Evolutionary conservation across 2,888 invertebrate species (phyloP).

Genomic region (Gymnoscelis rufifasciata): DNA sequence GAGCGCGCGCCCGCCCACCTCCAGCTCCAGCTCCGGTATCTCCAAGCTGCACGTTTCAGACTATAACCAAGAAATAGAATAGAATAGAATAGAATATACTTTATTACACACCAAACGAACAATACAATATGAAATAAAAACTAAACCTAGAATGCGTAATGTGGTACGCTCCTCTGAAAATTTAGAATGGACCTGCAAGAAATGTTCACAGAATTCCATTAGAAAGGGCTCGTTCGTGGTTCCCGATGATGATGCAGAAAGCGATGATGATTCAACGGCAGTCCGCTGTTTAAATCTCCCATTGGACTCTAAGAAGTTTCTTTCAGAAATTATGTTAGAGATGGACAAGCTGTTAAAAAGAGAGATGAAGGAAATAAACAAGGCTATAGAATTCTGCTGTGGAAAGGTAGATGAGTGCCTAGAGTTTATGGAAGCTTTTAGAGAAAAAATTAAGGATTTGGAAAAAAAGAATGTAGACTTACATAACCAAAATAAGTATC

Average conservation of each 20-base stretch:
- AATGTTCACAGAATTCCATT: too few species aligned
- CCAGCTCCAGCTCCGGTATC: slow-evolving; percentile 91
- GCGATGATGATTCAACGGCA: neutral
- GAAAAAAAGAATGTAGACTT: neutral
- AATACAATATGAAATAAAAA: too few species aligned
- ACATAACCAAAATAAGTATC: neutral
- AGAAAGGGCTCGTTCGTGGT: neutral
- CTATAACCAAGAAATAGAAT: slow-evolving; percentile 34
- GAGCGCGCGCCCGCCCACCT: slow-evolving; percentile 90
- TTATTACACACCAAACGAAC: too few species aligned
- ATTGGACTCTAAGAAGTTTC: neutral
- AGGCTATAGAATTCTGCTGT: too few species aligned
- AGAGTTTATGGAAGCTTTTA: neutral
- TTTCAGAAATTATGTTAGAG: neutral
- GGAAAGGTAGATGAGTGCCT: neutral
- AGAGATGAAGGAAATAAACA: neutral
- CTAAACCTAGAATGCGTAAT: too few species aligned
- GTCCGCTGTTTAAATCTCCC: neutral
- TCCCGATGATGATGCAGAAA: neutral
- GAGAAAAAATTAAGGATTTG: neutral
- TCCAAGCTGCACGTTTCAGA: slow-evolving; percentile 68
- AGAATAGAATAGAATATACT: neutral
- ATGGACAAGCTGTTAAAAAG: neutral
- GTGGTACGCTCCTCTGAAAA: too few species aligned
- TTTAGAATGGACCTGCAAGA: too few species aligned